phyloP scores from a whole-genome alignment of 2,797 vertebrate species.

The Pseudomugil tenellus region DNA sequence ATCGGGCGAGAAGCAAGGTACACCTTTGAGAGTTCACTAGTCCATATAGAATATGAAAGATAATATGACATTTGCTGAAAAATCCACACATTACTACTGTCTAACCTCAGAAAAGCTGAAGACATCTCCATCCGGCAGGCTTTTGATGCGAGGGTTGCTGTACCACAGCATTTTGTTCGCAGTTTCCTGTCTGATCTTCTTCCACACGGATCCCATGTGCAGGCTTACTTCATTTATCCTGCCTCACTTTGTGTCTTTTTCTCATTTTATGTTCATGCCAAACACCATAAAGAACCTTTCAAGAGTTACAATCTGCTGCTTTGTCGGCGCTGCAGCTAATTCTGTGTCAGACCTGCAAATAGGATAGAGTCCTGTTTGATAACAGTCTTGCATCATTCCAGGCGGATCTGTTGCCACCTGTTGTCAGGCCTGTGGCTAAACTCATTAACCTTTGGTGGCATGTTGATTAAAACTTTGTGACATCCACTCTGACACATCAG shows the following conservation, averaged over 20 bases:
- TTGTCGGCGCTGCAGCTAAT: slow-evolving; percentile 38
- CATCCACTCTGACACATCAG: slow-evolving; percentile 1
- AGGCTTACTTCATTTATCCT: slow-evolving; percentile 26
- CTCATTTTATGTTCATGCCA: neutral
- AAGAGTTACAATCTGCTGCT: slow-evolving; percentile 12
- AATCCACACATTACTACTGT: slow-evolving; percentile 2
- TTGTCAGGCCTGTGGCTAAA: slow-evolving; percentile 18
- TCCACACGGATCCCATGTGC: slow-evolving; percentile 64
- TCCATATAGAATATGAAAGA: neutral
- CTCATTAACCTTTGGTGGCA: slow-evolving; percentile 31
- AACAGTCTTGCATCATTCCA: slow-evolving; percentile 50
- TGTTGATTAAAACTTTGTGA: slow-evolving; percentile 9
- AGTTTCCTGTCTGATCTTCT: slow-evolving; percentile 59
- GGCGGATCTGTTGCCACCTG: slow-evolving; percentile 27
- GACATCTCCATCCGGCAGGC: slow-evolving; percentile 29
- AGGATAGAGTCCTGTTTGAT: slow-evolving; percentile 65
- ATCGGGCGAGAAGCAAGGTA: no score
- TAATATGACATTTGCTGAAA: neutral
- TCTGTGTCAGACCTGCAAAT: slow-evolving; percentile 60
- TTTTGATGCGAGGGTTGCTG: slow-evolving; percentile 26
- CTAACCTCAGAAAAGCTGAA: slow-evolving; percentile 57
- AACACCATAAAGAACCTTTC: neutral
- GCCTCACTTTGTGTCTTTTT: neutral
- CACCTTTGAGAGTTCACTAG: neutral
- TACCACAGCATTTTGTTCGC: slow-evolving; percentile 47